Base-by-base conservation (phyloP, 2,113 vertebrate species). In the Cinclus cinclus region DNA sequence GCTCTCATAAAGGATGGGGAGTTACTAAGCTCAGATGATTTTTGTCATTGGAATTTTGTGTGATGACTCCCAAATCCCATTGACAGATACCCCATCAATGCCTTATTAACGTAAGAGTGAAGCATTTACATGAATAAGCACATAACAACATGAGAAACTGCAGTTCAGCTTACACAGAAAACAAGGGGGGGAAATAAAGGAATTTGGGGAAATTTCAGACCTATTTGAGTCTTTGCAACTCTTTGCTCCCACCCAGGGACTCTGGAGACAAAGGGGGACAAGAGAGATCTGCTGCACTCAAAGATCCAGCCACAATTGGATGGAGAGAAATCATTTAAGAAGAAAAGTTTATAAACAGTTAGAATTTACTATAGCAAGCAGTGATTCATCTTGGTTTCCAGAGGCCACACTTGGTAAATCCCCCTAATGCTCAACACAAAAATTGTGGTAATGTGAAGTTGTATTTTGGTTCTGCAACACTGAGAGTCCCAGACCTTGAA, bases 131-230 rank as follows among this genome's bases (percentile, higher is more conserved):
- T 58, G 11, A 56, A 62, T 12, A 10, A 53, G 4, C 17, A 13
- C 42, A 1, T 4, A 37, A 23, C 19, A 42, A 22, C 7, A 8
- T 22, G 22, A 18, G 20, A 56, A 49, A 58, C 6, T 62, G 23
- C 28, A 58, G 23, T 33, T 82, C 42, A 44, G 49, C 15, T 91
- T 30, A 6, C 13, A 8, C 8, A 39, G 19, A 60, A 65, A 87
- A 56, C 0, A 7, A 27, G 10, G 5, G 0, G 0, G 2, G 3
- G 11, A 39, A 39, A 15, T 9, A 8, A 24, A n/a, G 9, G 12
- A 8, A 59, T 39, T 5, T 30, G 3, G 28, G 16, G 23, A 9
- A 62, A 60, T 39, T 90, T 77, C 41, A 71, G 39, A 53, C 15
- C 20, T 21, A 17, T 56, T 86, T 77, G 46, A 37, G 58, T 8